phyloP scores from a whole-genome alignment of 2,888 invertebrate species.

The Mimumesa dahlbomi region DNA sequence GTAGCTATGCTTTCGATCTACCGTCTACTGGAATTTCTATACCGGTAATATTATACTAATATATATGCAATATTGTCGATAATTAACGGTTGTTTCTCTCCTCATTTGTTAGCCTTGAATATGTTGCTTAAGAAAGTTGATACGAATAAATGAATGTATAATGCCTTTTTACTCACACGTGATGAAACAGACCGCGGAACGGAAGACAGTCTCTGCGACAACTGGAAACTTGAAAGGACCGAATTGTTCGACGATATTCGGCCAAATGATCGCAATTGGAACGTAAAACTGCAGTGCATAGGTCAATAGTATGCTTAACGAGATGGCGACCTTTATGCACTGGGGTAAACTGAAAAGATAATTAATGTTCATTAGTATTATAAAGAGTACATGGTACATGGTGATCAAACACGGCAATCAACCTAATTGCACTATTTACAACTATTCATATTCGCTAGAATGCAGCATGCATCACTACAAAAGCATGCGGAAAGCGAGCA shows the following conservation, averaged over 20 bases:
- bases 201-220: slow-evolving; percentile 86
- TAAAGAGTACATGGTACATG: no score
- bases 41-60: no score
- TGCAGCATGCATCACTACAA: slow-evolving; percentile 20
- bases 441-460: no score
- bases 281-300: slow-evolving; percentile 98
- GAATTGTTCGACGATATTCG: slow-evolving; percentile 83
- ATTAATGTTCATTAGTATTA: neutral
- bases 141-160: no score
- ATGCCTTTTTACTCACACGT: slow-evolving; percentile 94
- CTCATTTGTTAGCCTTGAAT: no score
- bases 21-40: no score
- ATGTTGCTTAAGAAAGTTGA: no score
- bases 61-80: no score
- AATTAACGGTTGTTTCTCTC: no score
- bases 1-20: no score
- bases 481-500: slow-evolving; percentile 13
- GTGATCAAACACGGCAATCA: no score
- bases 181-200: slow-evolving; percentile 87
- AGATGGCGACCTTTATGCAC: slow-evolving; percentile 91
- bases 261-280: slow-evolving; percentile 94
- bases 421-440: no score
- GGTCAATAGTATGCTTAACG: slow-evolving; percentile 91
- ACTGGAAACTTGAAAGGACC: slow-evolving; percentile 83
- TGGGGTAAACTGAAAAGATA: slow-evolving; percentile 86